Conservation (phyloP, 2,888 invertebrate genomes). For the Griposia aprilina region DNA sequence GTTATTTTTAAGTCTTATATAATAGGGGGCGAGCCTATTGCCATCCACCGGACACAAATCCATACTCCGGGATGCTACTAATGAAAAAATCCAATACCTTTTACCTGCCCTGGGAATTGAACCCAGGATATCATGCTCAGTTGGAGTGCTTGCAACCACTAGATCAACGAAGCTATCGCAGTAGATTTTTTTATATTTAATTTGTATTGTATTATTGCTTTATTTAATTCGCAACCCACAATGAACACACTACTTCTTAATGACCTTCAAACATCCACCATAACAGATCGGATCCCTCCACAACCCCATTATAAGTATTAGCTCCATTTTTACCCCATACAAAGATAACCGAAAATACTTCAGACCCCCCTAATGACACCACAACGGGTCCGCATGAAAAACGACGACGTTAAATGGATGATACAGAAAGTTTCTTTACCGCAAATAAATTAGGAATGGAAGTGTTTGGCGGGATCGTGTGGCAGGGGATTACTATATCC, state of each 20-base stretch:
- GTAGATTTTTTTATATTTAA: no score
- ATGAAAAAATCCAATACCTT: no score
- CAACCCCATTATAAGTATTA: conserved; percentile 53
- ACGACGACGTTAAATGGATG: conserved; percentile 66
- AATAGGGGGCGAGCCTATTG: no score
- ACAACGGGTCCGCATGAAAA: conserved; percentile 67
- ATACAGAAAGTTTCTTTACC: conserved; percentile 64
- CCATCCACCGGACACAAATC: no score
- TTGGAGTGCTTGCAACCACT: no score
- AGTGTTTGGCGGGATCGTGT: conserved; percentile 10
- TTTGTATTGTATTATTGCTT: no score
- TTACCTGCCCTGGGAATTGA: no score
- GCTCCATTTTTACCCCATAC: conserved; percentile 55
- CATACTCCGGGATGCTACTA: no score
- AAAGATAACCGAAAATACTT: conserved; percentile 58
- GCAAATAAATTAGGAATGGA: conserved; percentile 59
- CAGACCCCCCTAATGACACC: conserved; percentile 59
- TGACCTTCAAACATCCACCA: background rate
- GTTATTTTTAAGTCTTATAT: no score
- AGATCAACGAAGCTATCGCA: no score
- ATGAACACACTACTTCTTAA: background rate
- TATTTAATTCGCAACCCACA: background rate
- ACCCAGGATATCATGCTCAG: no score
- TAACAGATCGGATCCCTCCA: background rate
- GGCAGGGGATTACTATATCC: conserved; percentile 27